These are phyloP conservation scores for Acrocera orbiculus DNA, from an alignment of 2,888 invertebrate genomes.

Conservation along the genomic window DNA sequence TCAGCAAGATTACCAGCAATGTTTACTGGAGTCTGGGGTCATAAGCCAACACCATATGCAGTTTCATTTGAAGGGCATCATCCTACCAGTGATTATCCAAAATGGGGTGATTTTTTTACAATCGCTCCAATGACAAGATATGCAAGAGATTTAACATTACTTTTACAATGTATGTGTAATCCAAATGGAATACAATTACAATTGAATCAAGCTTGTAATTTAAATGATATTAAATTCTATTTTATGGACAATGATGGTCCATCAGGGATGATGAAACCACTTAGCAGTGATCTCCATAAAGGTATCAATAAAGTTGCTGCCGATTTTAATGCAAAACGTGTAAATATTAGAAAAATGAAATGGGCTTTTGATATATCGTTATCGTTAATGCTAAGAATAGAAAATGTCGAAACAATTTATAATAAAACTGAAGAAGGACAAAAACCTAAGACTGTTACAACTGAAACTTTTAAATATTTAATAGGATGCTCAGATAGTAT, in stretches of 20 bases:
- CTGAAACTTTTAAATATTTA: slow-evolving; percentile 42
- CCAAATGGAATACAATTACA: slow-evolving; percentile 32
- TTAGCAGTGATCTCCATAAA: slow-evolving; percentile 26
- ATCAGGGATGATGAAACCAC: slow-evolving; percentile 38
- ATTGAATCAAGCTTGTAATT: slow-evolving; percentile 32
- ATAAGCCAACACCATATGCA: slow-evolving; percentile 62
- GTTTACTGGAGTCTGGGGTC: slow-evolving; percentile 87
- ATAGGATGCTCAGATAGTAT: slow-evolving; percentile 33
- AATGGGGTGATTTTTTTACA: slow-evolving; percentile 52
- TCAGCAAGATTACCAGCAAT: slow-evolving; percentile 75
- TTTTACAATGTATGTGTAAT: slow-evolving; percentile 51
- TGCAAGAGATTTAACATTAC: slow-evolving; percentile 60
- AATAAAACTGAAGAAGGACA: slow-evolving; percentile 44
- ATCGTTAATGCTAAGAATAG: slow-evolving; percentile 40
- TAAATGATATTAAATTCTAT: slow-evolving; percentile 51
- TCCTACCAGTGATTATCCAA: slow-evolving; percentile 40
- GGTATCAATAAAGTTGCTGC: slow-evolving; percentile 28
- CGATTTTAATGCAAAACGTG: slow-evolving; percentile 33
- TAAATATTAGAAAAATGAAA: slow-evolving; percentile 44
- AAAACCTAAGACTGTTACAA: slow-evolving; percentile 40
- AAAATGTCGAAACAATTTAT: slow-evolving; percentile 45
- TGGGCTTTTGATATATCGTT: slow-evolving; percentile 44
- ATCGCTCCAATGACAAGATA: slow-evolving; percentile 79
- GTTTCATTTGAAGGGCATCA: slow-evolving; percentile 50
- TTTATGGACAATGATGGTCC: slow-evolving; percentile 64